Percentiles rank a stretch among this genome's conserved stretches.
These are phyloP conservation scores for Cryptocephalus moraei DNA, from an alignment of 2,888 invertebrate genomes.

Conservation along the genomic window DNA sequence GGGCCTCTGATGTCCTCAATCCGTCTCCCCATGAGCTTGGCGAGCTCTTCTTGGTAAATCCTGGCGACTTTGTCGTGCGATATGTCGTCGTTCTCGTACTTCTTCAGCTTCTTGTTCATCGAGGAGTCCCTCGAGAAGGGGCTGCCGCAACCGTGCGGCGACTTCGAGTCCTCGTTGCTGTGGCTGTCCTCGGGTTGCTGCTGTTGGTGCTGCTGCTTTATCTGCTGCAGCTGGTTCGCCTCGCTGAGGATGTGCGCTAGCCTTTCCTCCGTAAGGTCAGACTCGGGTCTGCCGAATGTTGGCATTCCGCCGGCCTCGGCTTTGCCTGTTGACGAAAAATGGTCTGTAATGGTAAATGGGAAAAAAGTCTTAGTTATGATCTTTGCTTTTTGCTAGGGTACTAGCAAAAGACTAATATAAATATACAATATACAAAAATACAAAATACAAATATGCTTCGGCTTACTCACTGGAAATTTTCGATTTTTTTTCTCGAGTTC, in stretches of 20 bases:
- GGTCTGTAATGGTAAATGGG: constrained; percentile 34
- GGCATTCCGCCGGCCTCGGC: constrained; percentile 72
- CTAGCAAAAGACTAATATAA: constrained; percentile 7
- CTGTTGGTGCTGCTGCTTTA: constrained; percentile 45
- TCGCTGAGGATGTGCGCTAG: constrained; percentile 89
- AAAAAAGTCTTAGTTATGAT: constrained; percentile 8
- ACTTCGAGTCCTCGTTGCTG: constrained; percentile 74
- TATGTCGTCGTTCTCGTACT: constrained; percentile 89
- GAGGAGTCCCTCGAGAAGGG: constrained; percentile 68
- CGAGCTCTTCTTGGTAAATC: constrained; percentile 90
- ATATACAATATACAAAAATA: background rate
- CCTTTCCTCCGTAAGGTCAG: constrained; percentile 78
- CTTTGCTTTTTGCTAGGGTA: constrained; percentile 2
- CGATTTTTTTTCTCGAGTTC: too few species aligned
- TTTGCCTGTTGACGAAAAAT: constrained; percentile 56
- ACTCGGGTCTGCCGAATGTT: constrained; percentile 65
- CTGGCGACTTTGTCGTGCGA: constrained; percentile 92
- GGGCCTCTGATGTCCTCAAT: constrained; percentile 65
- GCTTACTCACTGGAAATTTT: too few species aligned
- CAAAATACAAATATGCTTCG: background rate
- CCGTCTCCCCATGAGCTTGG: constrained; percentile 79
- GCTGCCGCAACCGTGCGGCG: constrained; percentile 68
- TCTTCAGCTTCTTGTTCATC: constrained; percentile 67
- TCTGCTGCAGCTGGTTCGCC: constrained; percentile 67
- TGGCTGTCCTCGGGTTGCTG: constrained; percentile 44